Evolutionary conservation across 2,888 invertebrate genomes (phyloP), one percentile per base, ranked within the genome.

Genomic region (Penaeus monodon): DNA sequence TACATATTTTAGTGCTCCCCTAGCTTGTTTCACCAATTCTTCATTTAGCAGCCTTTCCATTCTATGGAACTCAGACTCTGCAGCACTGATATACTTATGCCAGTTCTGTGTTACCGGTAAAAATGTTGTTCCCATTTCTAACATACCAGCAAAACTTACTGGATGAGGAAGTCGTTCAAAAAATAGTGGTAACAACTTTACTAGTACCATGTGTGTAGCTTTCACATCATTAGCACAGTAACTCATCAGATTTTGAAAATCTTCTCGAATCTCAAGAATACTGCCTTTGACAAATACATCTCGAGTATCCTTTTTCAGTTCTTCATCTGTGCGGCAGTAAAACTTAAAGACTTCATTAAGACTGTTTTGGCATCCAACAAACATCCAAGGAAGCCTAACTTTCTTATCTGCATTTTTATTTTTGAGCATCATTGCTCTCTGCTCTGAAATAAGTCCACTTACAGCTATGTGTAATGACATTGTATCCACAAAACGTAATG

Each of bases 391-490:
- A 17, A 94, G 93, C 90, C 95, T 95, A 7, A 90, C 83, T 81
- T 79, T 85, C 80, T 90, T 89, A 63, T 89, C 84, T 76, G 63
- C 68, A 27, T 88, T 82, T 33, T 91, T 91, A 20, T 95, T 94
- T 0, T 96, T 94, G 92, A 97, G 96, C 79, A 97, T 94, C 88
- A 98, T 93, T 0, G 96, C 94, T 85, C 98, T 94, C 92, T 99
- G 99, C 92, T 96, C 97, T 93, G 97, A 97, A 8, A 98, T 99
- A 86, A 99, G 95, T 2, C 99, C 99, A 92, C 97, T 97, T 0
- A 98, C 95, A 89, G 97, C 97, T 44, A 98, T 95, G 92, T 99
- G 99, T 93, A 99, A 93, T 0, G 99, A 98, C 98, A 99, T 98
- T 0, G 99, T 99, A 92, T 99, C 99, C 91, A 99, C 93, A 93